These are phyloP conservation scores for Pangasius krempfi DNA, from an alignment of 2,797 vertebrate species.

Conservation along the genomic window DNA sequence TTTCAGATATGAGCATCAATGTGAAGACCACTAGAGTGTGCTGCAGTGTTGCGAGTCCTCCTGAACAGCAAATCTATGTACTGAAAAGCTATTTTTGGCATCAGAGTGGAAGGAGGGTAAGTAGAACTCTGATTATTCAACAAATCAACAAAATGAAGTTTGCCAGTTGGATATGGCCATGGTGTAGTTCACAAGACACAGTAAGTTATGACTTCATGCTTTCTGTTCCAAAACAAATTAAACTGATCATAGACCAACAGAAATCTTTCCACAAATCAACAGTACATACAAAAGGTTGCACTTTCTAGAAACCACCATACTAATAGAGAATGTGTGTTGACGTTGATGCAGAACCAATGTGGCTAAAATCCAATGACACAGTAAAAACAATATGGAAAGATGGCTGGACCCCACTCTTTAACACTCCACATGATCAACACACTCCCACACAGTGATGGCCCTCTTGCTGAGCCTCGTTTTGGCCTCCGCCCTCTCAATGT, in stretches of 20 bases:
- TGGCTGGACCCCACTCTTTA: conserved; percentile 64
- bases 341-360: conserved; percentile 75
- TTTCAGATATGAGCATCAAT: neutral
- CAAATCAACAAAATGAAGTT: conserved; percentile 46
- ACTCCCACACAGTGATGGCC: conserved; percentile 72
- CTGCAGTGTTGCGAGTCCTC: conserved; percentile 44
- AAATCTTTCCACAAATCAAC: conserved; percentile 69
- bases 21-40: conserved; percentile 64
- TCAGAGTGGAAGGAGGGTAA: neutral
- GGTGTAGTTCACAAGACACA: conserved; percentile 63
- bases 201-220: conserved; percentile 78
- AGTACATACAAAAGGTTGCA: conserved; percentile 64
- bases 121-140: neutral
- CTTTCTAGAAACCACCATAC: conserved; percentile 68
- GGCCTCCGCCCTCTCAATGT: conserved; percentile 58
- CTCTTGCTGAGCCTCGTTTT: conserved; percentile 50
- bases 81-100: conserved; percentile 14
- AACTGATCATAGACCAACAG: conserved; percentile 61
- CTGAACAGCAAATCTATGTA: conserved; percentile 27
- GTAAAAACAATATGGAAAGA: conserved; percentile 64
- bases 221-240: conserved; percentile 61
- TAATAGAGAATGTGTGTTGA: conserved; percentile 71
- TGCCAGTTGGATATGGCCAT: conserved; percentile 77
- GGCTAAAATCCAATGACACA: conserved; percentile 68
- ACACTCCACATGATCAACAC: conserved; percentile 74